Conservation (phyloP, 2,888 invertebrate species). For the Caenorhabditis sp. region DNA sequence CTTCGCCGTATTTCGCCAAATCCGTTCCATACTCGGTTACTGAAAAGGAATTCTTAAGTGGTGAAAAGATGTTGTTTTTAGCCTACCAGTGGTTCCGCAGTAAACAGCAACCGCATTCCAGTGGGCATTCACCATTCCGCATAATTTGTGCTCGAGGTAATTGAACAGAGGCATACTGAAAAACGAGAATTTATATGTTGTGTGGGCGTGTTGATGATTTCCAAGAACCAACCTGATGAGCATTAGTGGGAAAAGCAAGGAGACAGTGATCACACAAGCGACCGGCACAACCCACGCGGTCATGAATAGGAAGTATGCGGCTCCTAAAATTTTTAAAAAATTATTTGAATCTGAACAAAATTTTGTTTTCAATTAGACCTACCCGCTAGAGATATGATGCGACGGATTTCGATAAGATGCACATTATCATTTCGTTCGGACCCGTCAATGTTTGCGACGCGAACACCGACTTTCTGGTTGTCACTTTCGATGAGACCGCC, state of each 20-base stretch:
- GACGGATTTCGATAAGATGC: conserved; percentile 71
- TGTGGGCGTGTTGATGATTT: too few species aligned
- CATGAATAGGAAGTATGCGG: conserved; percentile 79
- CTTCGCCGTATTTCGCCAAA: conserved; percentile 68
- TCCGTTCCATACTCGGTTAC: conserved; percentile 78
- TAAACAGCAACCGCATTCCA: conserved; percentile 78
- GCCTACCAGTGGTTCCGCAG: conserved; percentile 69
- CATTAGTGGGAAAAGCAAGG: conserved; percentile 74
- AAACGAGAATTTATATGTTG: too few species aligned
- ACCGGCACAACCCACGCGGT: conserved; percentile 79
- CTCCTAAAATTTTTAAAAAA: conserved; percentile 61
- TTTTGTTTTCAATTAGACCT: conserved; percentile 4
- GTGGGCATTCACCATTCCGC: conserved; percentile 80
- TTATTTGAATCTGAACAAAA: too few species aligned
- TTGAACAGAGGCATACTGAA: conserved; percentile 76
- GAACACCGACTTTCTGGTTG: conserved; percentile 54
- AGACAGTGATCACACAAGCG: conserved; percentile 76
- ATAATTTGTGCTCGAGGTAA: conserved; percentile 77
- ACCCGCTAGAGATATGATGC: conserved; percentile 71
- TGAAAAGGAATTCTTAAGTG: conserved; percentile 36
- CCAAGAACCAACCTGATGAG: conserved; percentile 74
- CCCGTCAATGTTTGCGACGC: conserved; percentile 35
- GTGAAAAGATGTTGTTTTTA: too few species aligned
- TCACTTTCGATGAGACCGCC: conserved; percentile 54
- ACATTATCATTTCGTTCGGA: conserved; percentile 38